Percentiles rank a stretch among this genome's conserved stretches.
phyloP scores from a whole-genome alignment of 2,888 invertebrate genomes.

The Heteromyza rotundicornis region DNA sequence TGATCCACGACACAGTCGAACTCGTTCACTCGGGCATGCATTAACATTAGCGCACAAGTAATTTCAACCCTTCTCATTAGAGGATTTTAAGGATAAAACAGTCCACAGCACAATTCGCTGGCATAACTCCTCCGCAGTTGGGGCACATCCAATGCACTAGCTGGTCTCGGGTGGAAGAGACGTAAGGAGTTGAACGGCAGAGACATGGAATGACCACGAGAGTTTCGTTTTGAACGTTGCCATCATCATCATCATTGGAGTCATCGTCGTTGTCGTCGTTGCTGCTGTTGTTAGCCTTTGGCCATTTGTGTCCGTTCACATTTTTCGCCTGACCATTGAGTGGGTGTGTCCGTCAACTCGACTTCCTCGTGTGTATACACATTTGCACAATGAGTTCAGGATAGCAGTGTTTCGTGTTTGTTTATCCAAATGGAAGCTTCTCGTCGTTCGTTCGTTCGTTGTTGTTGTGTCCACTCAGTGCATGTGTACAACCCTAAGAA shows the following conservation, averaged over 20 bases:
- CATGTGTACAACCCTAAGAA: conserved; percentile 42
- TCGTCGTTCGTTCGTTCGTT: conserved; percentile 40
- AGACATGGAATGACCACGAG: not conserved
- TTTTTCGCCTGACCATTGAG: conserved; percentile 11
- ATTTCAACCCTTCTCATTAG: conserved; percentile 58
- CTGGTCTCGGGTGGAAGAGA: too few relatives aligned
- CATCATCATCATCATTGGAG: too few relatives aligned
- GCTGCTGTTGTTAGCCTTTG: conserved; percentile 40
- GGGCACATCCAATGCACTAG: too few relatives aligned
- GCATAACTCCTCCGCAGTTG: too few relatives aligned
- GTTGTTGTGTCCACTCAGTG: conserved; percentile 14
- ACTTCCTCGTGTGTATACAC: conserved; percentile 19
- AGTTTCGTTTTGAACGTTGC: too few relatives aligned
- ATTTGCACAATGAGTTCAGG: conserved; percentile 30
- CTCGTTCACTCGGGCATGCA: conserved; percentile 27
- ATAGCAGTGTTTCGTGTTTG: conserved; percentile 55
- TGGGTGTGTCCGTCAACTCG: conserved; percentile 26
- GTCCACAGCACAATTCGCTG: conserved; percentile 47
- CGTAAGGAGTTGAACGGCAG: too few relatives aligned
- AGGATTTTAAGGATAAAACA: conserved; percentile 55
- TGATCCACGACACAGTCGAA: conserved; percentile 24
- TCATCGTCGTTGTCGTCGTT: conserved; percentile 8
- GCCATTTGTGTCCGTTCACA: conserved; percentile 15
- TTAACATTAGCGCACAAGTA: conserved; percentile 24
- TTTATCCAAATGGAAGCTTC: conserved; percentile 53